These are phyloP conservation scores for Hydrolagus affinis DNA, from an alignment of 2,113 vertebrate genomes.

Conservation along the genomic window DNA sequence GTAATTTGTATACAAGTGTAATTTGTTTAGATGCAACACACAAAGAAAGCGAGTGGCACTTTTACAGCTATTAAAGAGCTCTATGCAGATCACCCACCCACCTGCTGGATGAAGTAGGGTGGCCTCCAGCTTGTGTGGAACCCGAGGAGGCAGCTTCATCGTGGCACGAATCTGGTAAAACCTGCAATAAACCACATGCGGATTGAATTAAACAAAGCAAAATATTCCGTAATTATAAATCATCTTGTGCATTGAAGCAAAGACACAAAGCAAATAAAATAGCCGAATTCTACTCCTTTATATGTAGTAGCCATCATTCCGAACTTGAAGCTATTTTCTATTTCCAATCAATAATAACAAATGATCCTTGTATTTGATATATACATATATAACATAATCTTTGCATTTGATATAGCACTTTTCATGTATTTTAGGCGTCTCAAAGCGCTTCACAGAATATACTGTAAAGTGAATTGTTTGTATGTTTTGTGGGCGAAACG, in stretches of 20 bases:
- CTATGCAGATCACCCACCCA: constrained; percentile 47
- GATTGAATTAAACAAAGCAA: neutral
- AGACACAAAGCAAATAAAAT: neutral
- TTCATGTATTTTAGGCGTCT: too few species aligned
- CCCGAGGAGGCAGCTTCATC: constrained; percentile 84
- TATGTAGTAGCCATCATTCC: neutral
- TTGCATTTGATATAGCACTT: too few species aligned
- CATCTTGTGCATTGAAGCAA: neutral
- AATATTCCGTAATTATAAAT: neutral
- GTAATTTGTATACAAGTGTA: too few species aligned
- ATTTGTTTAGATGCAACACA: too few species aligned
- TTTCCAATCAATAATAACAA: too few species aligned
- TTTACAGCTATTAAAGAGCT: neutral
- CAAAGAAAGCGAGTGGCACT: too few species aligned
- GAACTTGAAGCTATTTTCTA: neutral
- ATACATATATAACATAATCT: too few species aligned
- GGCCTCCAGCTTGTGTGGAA: constrained; percentile 89
- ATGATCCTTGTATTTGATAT: too few species aligned
- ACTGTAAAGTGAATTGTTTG: too few species aligned
- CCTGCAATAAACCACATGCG: constrained; percentile 47
- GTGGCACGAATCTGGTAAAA: constrained; percentile 91
- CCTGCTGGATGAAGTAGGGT: constrained; percentile 78
- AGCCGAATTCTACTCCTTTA: neutral
- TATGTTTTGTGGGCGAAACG: too few species aligned
- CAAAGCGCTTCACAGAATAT: too few species aligned